phyloP scores from a whole-genome alignment of 2,797 vertebrate genomes.

The Pseudotriccus pelzelni region DNA sequence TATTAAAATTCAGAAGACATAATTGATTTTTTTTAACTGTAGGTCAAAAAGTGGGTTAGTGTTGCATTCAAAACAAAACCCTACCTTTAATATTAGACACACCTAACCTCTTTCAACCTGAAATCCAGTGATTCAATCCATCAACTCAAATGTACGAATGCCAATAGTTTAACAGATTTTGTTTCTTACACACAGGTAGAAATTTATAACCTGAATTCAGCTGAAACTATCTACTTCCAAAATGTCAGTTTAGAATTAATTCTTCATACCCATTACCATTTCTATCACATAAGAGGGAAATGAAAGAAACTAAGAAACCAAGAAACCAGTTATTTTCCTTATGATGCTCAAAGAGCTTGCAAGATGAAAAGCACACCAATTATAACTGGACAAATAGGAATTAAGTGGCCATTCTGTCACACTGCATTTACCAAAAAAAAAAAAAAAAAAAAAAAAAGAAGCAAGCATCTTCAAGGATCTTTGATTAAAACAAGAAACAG shows the following conservation, averaged over 20 bases:
- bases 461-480: neutral
- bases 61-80: neutral
- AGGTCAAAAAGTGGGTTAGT: neutral
- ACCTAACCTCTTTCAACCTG: neutral
- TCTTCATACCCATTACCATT: neutral
- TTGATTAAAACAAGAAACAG: slow-evolving; percentile 36
- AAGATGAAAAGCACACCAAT: slow-evolving; percentile 25
- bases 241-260: slow-evolving; percentile 18
- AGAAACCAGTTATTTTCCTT: slow-evolving; percentile 18
- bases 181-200: neutral
- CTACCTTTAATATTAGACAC: neutral
- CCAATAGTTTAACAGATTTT: neutral
- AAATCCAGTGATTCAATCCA: neutral
- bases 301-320: neutral
- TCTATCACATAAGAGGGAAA: slow-evolving; percentile 4
- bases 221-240: neutral
- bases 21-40: neutral
- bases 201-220: neutral
- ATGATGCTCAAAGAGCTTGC: neutral
- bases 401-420: slow-evolving; percentile 34
- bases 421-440: neutral
- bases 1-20: neutral
- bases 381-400: neutral
- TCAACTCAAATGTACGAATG: neutral
- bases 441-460: no score